Evolutionary conservation across 2,113 vertebrate genomes (phyloP), one percentile per base, ranked within the genome.

Genomic region (Eubucco bourcierii): DNA sequence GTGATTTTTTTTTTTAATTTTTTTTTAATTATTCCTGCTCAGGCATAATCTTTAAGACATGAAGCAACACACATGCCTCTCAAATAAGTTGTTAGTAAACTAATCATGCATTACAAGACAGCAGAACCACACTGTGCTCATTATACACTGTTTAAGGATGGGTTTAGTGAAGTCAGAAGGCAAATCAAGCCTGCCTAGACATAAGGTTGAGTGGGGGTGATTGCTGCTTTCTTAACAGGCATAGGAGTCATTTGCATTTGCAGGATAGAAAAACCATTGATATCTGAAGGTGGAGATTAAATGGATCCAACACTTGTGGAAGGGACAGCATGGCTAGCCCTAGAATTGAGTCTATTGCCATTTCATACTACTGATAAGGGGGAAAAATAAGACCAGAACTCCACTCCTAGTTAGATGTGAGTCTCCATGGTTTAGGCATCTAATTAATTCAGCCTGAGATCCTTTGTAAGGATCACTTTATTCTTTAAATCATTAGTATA

Each of bases 91-190:
- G 86, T 94, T 95, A 90, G 61, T 82, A 97, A 93, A 70, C 91
- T 97, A 96, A 97, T 97, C 75, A 91, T 94, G 96, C 94, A 95
- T 97, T 96, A 87, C 91, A 90, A 95, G 94, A 94, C 84, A 95
- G 88, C 82, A 95, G 61, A 95, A 87, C 81, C 73, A 90, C 87
- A 74, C 91, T 90, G 74, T 82, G 82, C 72, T 96, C 93, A 91
- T 97, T 95, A 94, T 66, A 84, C 74, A 87, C 63, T 53, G 33
- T 79, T 96, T 95, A 95, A 93, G 94, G 90, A 95, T 16, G 65
- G 63, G 17, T 90, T 94, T 94, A 95, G 72, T 84, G 87, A 60
- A 93, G 61, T 94, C 84, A 79, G 72, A 95, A 92, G 88, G 74
- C 90, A 96, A 95, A 93, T 96, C 87, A 95, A 94, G 95, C 87